phyloP scores from a whole-genome alignment of 2,888 invertebrate species.

The Sericinus montela region DNA sequence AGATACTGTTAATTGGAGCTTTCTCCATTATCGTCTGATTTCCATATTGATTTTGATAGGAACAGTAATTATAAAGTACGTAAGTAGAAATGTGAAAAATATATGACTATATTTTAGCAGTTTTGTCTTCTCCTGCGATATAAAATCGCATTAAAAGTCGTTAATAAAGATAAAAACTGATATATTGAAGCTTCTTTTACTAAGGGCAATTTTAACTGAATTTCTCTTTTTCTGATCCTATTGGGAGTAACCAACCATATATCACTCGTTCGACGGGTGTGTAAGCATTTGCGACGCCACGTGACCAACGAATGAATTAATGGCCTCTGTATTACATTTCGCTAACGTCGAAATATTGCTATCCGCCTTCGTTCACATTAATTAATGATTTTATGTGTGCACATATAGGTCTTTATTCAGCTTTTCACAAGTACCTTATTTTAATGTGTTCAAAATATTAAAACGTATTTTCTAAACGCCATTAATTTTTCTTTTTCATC shows the following conservation, averaged over 20 bases:
- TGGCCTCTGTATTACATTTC: conserved; percentile 54
- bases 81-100: too few relatives aligned
- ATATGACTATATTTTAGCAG: too few relatives aligned
- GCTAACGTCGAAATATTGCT: conserved; percentile 51
- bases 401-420: conserved; percentile 1
- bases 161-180: neutral
- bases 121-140: too few relatives aligned
- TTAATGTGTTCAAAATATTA: neutral
- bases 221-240: conserved; percentile 14
- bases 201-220: conserved; percentile 6
- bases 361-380: conserved; percentile 17
- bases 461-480: too few relatives aligned
- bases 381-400: conserved; percentile 17
- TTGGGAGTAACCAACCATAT: conserved; percentile 35
- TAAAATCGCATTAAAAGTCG: too few relatives aligned
- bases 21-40: conserved; percentile 51
- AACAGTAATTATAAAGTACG: too few relatives aligned
- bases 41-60: conserved; percentile 37
- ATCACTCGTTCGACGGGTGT: conserved; percentile 58
- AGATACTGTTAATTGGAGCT: conserved; percentile 55
- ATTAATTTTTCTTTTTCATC: too few relatives aligned
- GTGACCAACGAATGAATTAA: conserved; percentile 54
- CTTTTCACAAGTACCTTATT: neutral
- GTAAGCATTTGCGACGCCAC: conserved; percentile 56
- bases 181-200: neutral